Evolutionary conservation across 2,888 invertebrate genomes (phyloP), one percentile per base, ranked within the genome.

Genomic region (Tenthredo notha): DNA sequence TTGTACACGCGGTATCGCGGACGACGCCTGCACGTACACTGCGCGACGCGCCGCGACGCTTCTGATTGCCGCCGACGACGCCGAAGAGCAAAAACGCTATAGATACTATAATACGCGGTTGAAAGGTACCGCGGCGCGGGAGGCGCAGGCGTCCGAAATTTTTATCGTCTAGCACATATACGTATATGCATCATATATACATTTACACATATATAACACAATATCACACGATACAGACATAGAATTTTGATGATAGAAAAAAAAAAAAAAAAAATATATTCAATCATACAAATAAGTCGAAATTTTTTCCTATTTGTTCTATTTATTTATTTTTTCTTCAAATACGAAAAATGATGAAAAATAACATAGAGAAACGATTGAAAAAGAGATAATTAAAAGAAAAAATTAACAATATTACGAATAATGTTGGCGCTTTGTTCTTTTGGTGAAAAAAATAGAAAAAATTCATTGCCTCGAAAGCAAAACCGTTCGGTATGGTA

Each of bases 1-100:
- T 21, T n/a, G 78, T 50, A 21, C 40, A 9, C 72, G 21, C 43
- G 61, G 47, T 80, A 80, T 80, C 80, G 80, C 80, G 80, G n/a
- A 80, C 80, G 80, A 80, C 80, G 80, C 80, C 40, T 80, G 58
- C 61, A 80, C 80, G 80, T 58, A 61, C 21, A 80, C 80, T 80
- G 80, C 58, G 80, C 61, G 58, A 58, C 29, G 78, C 78, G 78
- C 29, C 78, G 78, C 78, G 80, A 80, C 80, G 80, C 80, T 61
- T 58, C 40, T 80, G 80, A 80, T 80, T 80, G 61, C 61, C 80
- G 61, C 29, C 54, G 78, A 54, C 37, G 70, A 21, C 74, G 74
- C 43, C 43, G 72, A 43, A n/a, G 43, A 40, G 70, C 18, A 0
- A 74, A 29, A 74, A 50, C 50, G 50, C 25, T 54, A n/a, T 54